Base-by-base conservation (phyloP, 1,140 invertebrate species). In the Agraylea sexmaculata region DNA sequence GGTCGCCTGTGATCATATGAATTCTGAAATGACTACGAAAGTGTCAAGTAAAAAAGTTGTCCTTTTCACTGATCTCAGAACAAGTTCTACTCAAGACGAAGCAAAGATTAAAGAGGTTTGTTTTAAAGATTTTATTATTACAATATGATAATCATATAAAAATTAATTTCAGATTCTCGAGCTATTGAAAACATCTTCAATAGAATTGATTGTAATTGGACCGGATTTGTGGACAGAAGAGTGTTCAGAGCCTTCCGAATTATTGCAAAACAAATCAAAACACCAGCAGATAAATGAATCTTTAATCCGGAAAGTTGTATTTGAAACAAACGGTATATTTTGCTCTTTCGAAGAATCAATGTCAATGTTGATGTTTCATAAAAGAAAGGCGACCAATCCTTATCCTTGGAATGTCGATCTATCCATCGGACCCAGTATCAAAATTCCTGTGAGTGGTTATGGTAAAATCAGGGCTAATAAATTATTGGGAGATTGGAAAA, bases 361-460 rank as follows among this genome's bases (percentile, higher is more conserved):
- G 53, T 54, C 49, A 31, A 60, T 60, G 49, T 49, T 64, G 18
- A 34, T 60, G 7, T 65, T 61, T 37, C 61, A 66, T 40, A 59
- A 56, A 37, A 64, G 56, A 33, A 66, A 54, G 50, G 42, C 48
- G 18, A 43, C 53, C 2, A 57, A 54, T 35, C 42, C 58, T 4
- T 38, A 36, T 2, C 54, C 60, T 3, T 63, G 62, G 60, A 61
- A 66, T 56, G 55, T 58, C 6, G 60, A 65, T 46, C 44, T 68
- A 18, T 55, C 52, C 43, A 62, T 68, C 46, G 62, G 62, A 5
- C 55, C 60, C 20, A 56, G 61, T 46, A 58, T 66, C 12, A 60
- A 57, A 46, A 66, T 68, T 51, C 65, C 65, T 20, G 52, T 68
- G 2, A 59, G 62, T n/a, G 40, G 52, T 22, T 66, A 55, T 34